phyloP scores from a whole-genome alignment of 2,888 invertebrate genomes.

The Nomada hirtipes region DNA sequence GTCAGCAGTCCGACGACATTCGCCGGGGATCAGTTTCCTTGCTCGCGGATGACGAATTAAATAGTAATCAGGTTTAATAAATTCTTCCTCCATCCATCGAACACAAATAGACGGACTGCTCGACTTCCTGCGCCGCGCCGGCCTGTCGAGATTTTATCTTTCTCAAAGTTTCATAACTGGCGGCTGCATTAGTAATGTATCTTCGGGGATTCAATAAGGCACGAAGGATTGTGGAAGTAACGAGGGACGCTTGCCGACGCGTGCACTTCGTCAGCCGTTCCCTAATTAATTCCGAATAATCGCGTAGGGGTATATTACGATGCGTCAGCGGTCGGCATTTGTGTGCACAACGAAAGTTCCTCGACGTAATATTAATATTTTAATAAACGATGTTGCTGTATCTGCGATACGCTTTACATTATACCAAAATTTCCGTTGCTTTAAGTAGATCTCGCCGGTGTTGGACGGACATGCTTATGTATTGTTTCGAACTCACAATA shows the following conservation, averaged over 20 bases:
- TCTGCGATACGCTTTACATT: background rate
- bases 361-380: background rate
- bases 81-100: slow-evolving; percentile 21
- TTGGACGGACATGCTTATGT: background rate
- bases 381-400: background rate
- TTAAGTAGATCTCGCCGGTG: background rate
- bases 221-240: slow-evolving; percentile 45
- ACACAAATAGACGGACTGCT: background rate
- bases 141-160: slow-evolving; percentile 48
- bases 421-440: too few species aligned
- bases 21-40: background rate
- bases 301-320: slow-evolving; percentile 32
- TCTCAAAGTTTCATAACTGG: slow-evolving; percentile 51
- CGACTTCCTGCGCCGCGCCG: slow-evolving; percentile 17
- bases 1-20: background rate
- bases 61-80: slow-evolving; percentile 55
- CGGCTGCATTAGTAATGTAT: slow-evolving; percentile 55
- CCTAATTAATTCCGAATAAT: slow-evolving; percentile 57
- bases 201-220: slow-evolving; percentile 56
- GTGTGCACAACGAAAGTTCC: slow-evolving; percentile 20
- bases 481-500: too few species aligned
- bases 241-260: slow-evolving; percentile 43
- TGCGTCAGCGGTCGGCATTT: slow-evolving; percentile 47
- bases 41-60: slow-evolving; percentile 36
- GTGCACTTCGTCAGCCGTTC: slow-evolving; percentile 52